A percentile compares a stretch with the other conserved stretches of the same genome.
Conservation (phyloP, 2,113 vertebrate species). For the Dromas ardeola region DNA sequence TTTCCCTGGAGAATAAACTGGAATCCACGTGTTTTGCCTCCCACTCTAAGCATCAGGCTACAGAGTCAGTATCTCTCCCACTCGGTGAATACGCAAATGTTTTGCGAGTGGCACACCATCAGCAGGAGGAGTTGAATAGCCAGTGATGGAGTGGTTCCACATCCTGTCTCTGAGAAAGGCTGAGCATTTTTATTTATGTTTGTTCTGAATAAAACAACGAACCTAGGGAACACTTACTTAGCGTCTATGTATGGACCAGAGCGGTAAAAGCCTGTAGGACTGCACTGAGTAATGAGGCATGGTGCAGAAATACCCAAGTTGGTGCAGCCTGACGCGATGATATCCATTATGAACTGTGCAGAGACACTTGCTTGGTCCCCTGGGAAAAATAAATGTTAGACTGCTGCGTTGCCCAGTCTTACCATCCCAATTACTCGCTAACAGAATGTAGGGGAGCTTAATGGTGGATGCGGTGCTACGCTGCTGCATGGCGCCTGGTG, state of each 20-base stretch:
- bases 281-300: background rate
- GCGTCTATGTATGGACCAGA: background rate
- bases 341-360: background rate
- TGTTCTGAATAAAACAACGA: background rate
- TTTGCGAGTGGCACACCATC: background rate
- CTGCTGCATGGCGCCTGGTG: background rate
- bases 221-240: background rate
- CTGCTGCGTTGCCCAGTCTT: background rate
- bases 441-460: background rate
- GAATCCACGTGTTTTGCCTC: constrained; percentile 28
- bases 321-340: background rate
- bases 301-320: background rate
- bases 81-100: background rate
- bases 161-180: background rate
- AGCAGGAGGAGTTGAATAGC: background rate
- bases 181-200: background rate
- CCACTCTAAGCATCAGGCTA: constrained; percentile 31
- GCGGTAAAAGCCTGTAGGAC: background rate
- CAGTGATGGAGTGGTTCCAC: background rate
- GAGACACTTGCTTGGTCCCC: background rate
- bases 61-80: constrained; percentile 18
- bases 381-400: background rate
- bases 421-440: background rate
- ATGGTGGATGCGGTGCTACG: background rate
- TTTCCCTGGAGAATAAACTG: background rate